These are phyloP conservation scores for Podarcis cretensis DNA, from an alignment of 2,113 vertebrate genomes.

Conservation along the genomic window DNA sequence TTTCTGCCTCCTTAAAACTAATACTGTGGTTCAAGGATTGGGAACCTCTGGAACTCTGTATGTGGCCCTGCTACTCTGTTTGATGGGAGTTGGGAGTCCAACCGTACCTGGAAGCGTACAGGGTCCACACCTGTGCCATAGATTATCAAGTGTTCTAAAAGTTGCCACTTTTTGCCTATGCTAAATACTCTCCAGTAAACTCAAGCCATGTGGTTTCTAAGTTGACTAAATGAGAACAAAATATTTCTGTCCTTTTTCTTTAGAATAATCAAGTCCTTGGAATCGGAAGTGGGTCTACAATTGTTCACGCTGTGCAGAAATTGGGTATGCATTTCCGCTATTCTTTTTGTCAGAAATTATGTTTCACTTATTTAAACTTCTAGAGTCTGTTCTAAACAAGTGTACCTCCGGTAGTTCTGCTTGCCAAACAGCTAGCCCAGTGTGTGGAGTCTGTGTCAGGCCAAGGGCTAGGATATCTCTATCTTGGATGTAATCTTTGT, in stretches of 20 bases:
- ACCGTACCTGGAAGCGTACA: too few species aligned
- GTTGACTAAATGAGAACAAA: background rate
- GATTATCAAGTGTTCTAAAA: background rate
- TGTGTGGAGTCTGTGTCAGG: background rate
- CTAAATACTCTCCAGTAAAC: background rate
- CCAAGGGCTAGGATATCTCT: background rate
- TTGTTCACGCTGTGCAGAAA: slow-evolving; percentile 93
- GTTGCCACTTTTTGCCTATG: background rate
- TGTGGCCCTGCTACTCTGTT: too few species aligned
- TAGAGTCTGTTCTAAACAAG: background rate
- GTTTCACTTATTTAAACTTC: background rate
- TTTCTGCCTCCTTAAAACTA: background rate
- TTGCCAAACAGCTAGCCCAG: fast-evolving
- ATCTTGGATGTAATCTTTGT: background rate
- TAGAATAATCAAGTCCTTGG: slow-evolving; percentile 96
- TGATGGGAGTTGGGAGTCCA: too few species aligned
- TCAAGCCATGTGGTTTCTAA: too few species aligned
- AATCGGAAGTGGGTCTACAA: slow-evolving; percentile 95
- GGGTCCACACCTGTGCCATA: too few species aligned
- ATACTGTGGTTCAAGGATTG: too few species aligned
- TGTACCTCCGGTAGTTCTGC: background rate
- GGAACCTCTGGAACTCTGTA: too few species aligned
- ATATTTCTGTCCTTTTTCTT: slow-evolving; percentile 25
- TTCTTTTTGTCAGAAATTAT: background rate
- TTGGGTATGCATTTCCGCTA: slow-evolving; percentile 79